phyloP scores from a whole-genome alignment of 2,113 vertebrate species.

The Saimiri boliviensis region DNA sequence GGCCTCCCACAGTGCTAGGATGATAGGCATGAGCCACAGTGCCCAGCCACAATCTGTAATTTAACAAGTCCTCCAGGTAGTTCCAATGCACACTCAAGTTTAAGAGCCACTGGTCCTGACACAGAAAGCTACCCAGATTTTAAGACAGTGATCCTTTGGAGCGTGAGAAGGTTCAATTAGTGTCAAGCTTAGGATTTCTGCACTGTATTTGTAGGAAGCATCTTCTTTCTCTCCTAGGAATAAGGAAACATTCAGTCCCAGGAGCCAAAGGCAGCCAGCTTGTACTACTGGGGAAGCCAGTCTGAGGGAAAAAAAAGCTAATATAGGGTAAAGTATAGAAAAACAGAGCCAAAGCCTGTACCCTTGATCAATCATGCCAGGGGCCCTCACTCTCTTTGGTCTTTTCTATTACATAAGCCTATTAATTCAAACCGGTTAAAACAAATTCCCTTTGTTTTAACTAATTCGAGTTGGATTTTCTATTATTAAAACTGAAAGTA shows the following conservation, averaged over 20 bases:
- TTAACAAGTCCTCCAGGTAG: not conserved
- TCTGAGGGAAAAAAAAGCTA: not conserved
- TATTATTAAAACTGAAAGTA: not conserved
- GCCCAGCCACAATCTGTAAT: not conserved
- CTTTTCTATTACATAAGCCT: conserved; percentile 14
- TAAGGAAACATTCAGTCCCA: conserved; percentile 9
- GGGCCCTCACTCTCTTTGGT: not conserved
- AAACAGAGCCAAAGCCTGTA: not conserved
- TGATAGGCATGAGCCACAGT: too few species aligned
- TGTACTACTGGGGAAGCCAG: not conserved
- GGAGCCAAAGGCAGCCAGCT: not conserved
- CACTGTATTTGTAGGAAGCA: not conserved
- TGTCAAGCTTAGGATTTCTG: not conserved
- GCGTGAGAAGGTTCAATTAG: not conserved
- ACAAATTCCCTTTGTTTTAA: conserved; percentile 41
- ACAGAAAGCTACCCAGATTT: conserved; percentile 35
- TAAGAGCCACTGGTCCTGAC: not conserved
- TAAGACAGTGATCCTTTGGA: conserved; percentile 23
- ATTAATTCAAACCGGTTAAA: not conserved
- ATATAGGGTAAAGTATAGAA: not conserved
- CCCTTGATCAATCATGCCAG: not conserved
- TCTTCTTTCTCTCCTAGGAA: not conserved
- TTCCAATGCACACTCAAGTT: conserved; percentile 8
- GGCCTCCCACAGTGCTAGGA: too few species aligned
- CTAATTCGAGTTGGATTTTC: conserved; percentile 35